Percentiles rank a stretch among this genome's conserved stretches.
Evolutionary conservation across 2,888 invertebrate species (phyloP).

Genomic region (Heliconius ethilla): DNA sequence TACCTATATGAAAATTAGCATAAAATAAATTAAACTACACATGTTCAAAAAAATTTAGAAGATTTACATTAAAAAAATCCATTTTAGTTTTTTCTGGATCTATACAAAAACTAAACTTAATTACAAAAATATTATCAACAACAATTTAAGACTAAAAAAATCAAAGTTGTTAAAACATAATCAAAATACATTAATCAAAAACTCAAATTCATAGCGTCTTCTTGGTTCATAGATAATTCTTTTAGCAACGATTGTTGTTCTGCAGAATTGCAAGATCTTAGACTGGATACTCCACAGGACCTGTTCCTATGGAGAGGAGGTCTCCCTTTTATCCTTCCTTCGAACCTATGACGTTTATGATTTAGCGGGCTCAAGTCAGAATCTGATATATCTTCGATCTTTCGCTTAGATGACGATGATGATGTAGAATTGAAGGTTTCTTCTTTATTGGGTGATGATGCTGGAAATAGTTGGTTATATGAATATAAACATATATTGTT

Average conservation of each 20-base stretch:
- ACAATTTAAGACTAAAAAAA: not conserved
- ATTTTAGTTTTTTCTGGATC: too few relatives aligned
- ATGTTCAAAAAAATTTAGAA: too few relatives aligned
- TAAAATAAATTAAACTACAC: not conserved
- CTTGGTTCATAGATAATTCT: slow-evolving; percentile 51
- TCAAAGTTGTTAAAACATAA: not conserved
- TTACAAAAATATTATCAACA: not conserved
- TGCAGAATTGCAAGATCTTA: slow-evolving; percentile 61
- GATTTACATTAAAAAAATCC: too few relatives aligned
- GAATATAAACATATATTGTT: too few relatives aligned
- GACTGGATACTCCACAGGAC: slow-evolving; percentile 55
- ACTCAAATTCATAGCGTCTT: slow-evolving; percentile 63
- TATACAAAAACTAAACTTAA: too few relatives aligned
- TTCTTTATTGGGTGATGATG: slow-evolving; percentile 57
- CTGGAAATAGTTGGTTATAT: slow-evolving; percentile 49
- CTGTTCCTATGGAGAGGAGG: slow-evolving; percentile 66
- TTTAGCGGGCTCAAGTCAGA: slow-evolving; percentile 67
- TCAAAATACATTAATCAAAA: slow-evolving; percentile 50
- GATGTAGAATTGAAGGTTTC: slow-evolving; percentile 51
- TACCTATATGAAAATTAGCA: not conserved
- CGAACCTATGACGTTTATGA: slow-evolving; percentile 71
- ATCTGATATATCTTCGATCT: slow-evolving; percentile 66
- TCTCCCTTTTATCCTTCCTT: slow-evolving; percentile 69
- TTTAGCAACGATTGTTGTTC: slow-evolving; percentile 59
- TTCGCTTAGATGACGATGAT: slow-evolving; percentile 69